Conservation (phyloP, 2,888 invertebrate species). For the Pseudoips prasinana region DNA sequence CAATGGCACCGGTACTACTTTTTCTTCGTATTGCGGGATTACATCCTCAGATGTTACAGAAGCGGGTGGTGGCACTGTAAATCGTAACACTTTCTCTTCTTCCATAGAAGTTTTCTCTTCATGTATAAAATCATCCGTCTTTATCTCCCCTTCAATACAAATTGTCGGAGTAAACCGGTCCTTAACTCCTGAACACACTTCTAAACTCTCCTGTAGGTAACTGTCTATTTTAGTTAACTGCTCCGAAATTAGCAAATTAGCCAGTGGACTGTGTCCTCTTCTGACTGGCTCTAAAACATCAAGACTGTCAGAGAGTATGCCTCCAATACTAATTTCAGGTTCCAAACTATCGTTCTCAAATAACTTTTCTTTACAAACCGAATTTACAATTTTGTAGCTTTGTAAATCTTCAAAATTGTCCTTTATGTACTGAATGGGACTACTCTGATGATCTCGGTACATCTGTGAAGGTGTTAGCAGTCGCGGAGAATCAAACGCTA, state of each 20-base stretch:
- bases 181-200: slow-evolving; percentile 51
- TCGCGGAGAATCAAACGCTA: slow-evolving; percentile 57
- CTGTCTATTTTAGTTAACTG: slow-evolving; percentile 68
- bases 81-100: slow-evolving; percentile 20
- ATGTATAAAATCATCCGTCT: slow-evolving; percentile 13
- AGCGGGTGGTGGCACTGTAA: neutral
- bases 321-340: slow-evolving; percentile 6
- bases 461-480: slow-evolving; percentile 49
- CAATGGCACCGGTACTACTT: slow-evolving; percentile 21
- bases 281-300: slow-evolving; percentile 33
- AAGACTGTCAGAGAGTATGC: slow-evolving; percentile 23
- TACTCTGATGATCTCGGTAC: slow-evolving; percentile 28
- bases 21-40: slow-evolving; percentile 19
- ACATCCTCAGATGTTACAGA: slow-evolving; percentile 20
- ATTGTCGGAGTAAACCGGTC: slow-evolving; percentile 26
- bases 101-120: slow-evolving; percentile 4
- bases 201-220: slow-evolving; percentile 70
- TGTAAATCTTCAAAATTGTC: slow-evolving; percentile 68
- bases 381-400: slow-evolving; percentile 75
- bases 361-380: slow-evolving; percentile 57
- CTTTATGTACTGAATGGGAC: slow-evolving; percentile 55
- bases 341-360: slow-evolving; percentile 35
- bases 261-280: slow-evolving; percentile 58
- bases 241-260: slow-evolving; percentile 61
- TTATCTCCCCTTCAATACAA: slow-evolving; percentile 31